Evolutionary conservation across 2,888 invertebrate species (phyloP).

Genomic region (Drosophila melanocephala): DNA sequence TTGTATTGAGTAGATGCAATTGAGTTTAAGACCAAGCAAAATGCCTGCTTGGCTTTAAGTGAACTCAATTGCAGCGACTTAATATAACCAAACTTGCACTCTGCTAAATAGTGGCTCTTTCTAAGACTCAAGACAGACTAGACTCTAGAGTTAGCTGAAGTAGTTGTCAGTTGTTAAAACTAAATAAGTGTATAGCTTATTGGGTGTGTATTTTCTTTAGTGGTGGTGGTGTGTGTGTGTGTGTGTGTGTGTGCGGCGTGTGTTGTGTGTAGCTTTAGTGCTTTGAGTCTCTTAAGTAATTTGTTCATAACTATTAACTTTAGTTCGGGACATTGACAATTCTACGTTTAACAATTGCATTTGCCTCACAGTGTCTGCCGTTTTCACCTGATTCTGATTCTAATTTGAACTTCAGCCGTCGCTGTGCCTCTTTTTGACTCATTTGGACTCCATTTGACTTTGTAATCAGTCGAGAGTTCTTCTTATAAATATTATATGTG

Average conservation of each 20-base stretch:
- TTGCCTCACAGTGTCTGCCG: conserved; percentile 18
- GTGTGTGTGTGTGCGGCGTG: background rate
- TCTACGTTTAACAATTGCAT: conserved; percentile 55
- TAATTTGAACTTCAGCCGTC: conserved; percentile 68
- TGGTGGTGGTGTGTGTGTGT: conserved; percentile 7
- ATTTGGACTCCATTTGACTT: conserved; percentile 27
- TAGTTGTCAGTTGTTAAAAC: conserved; percentile 21
- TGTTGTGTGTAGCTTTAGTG: conserved; percentile 10
- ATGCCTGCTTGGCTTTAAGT: background rate
- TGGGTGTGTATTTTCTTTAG: conserved; percentile 1
- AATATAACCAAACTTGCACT: background rate
- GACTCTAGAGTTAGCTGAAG: conserved; percentile 13
- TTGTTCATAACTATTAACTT: conserved; percentile 26
- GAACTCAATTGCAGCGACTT: background rate
- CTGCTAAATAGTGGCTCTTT: conserved; percentile 8
- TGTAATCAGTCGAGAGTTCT: conserved; percentile 30
- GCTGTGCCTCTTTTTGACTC: conserved; percentile 39
- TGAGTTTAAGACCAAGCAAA: background rate
- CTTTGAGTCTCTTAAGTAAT: conserved; percentile 14
- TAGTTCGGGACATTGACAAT: conserved; percentile 29
- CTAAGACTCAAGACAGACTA: conserved; percentile 4
- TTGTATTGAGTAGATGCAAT: background rate
- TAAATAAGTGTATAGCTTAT: conserved; percentile 19
- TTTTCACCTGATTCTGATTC: conserved; percentile 65
- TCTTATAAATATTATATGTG: conserved; percentile 43